Percentiles rank a stretch among this genome's conserved stretches.
Conservation (phyloP, 1,140 invertebrate genomes). For the Olivierus martensii region DNA sequence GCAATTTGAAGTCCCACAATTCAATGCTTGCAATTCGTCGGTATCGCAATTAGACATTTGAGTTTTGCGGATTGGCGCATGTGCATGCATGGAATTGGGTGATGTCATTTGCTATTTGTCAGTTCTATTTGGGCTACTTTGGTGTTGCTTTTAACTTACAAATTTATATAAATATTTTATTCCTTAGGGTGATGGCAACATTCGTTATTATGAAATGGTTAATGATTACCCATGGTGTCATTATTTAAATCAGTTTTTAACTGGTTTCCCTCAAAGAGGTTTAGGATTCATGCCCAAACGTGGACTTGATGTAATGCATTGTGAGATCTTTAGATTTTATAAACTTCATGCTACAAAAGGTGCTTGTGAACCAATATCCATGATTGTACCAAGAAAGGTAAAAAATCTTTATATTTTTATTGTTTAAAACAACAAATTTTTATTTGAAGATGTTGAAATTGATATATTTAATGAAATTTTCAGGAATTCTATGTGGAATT, state of each 20-base stretch:
- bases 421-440: no score
- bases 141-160: conserved; percentile 18
- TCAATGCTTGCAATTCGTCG: no score
- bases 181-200: conserved; percentile 83
- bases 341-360: conserved; percentile 77
- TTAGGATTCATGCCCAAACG: conserved; percentile 86
- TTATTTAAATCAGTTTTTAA: conserved; percentile 84
- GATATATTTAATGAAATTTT: no score
- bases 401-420: conserved; percentile 12
- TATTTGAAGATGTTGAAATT: no score
- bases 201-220: conserved; percentile 85
- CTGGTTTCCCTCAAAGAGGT: conserved; percentile 72
- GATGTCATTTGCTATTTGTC: no score
- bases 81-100: no score
- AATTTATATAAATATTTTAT: no score
- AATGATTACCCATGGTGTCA: conserved; percentile 70
- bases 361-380: conserved; percentile 78
- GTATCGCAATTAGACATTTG: no score
- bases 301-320: conserved; percentile 61
- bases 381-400: conserved; percentile 83
- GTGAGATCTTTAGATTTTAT: conserved; percentile 83
- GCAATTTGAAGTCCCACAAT: no score
- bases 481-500: no score
- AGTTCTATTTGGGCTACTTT: no score
- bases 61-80: no score